Base-by-base conservation (phyloP, 1,140 invertebrate genomes). In the Asbolus verrucosus region DNA sequence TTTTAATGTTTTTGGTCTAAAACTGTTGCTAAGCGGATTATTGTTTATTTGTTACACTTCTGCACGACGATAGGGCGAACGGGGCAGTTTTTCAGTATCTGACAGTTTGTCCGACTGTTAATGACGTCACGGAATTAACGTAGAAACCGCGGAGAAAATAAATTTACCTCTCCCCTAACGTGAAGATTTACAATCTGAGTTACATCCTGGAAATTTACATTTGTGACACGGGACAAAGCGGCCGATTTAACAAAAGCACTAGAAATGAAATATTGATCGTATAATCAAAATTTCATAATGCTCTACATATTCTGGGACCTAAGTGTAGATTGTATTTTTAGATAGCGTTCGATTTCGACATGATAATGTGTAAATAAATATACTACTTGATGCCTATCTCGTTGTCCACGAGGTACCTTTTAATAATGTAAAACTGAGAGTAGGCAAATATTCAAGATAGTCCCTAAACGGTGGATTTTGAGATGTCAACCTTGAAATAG, bases 281-380 rank as follows among this genome's bases (percentile, higher is more conserved):
- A 38, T 67, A 67, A 67, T 50, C 39, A 54, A 67, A 67, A 60
- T 60, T 67, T 67, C 63, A 66, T 66, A 66, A 66, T 46, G 63
- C 39, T 66, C 36, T 46, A 38, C 30, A 15, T 62, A 66, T 66
- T 66, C 39, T 66, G 63, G 63, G 63, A 66, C 63, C 63, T 66
- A 66, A 66, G 63, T 66, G 41, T 66, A 66, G 63, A 66, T 43
- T 66, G 38, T 66, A 66, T 66, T 66, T 65, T 66, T 46, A 31
- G 63, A 66, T 46, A 66, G 61, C 11, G 36, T 41, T 39, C 36
- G 39, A 41, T 63, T 63, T 39, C 61, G 61, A 63, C 14, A 63
- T 36, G 6, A 18, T n/a, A 27, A 36, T 30, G 33, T 36, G 54
- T 36, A 61, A 16, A 43, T 43, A 43, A 27, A 27, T 8, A 9